These are phyloP conservation scores for Drosophila pandora DNA, from an alignment of 1,140 invertebrate species.

Conservation along the genomic window DNA sequence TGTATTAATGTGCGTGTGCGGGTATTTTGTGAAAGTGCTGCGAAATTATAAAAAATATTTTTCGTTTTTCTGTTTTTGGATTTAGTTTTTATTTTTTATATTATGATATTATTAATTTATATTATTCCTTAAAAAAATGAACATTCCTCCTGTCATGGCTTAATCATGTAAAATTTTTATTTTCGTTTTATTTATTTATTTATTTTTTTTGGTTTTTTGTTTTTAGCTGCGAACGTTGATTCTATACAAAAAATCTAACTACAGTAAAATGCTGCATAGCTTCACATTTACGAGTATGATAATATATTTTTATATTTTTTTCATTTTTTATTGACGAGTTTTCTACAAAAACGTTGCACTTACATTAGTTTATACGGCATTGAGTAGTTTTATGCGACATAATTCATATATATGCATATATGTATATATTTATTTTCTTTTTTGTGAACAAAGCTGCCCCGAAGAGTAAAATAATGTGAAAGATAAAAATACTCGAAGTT, in stretches of 20 bases:
- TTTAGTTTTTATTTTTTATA: constrained; percentile 48
- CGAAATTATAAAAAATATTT: constrained; percentile 66
- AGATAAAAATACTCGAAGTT: constrained; percentile 21
- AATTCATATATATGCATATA: constrained; percentile 48
- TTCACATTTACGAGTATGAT: constrained; percentile 74
- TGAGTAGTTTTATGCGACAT: constrained; percentile 70
- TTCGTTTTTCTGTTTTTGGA: constrained; percentile 38
- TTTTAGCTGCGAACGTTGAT: constrained; percentile 68
- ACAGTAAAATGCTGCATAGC: constrained; percentile 74
- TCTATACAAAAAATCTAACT: constrained; percentile 78
- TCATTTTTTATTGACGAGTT: constrained; percentile 54
- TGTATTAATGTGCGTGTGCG: constrained; percentile 43
- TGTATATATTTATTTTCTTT: constrained; percentile 32
- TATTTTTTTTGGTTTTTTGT: constrained; percentile 37
- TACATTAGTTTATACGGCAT: constrained; percentile 64
- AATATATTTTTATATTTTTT: constrained; percentile 62
- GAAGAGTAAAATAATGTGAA: constrained; percentile 22
- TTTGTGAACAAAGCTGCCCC: constrained; percentile 56
- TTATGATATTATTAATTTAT: constrained; percentile 57
- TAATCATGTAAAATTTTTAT: constrained; percentile 65
- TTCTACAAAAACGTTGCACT: constrained; percentile 72
- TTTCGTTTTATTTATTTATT: constrained; percentile 34
- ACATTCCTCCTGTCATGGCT: constrained; percentile 48
- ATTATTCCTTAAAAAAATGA: constrained; percentile 68
- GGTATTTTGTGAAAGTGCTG: constrained; percentile 60